phyloP scores from a whole-genome alignment of 1,140 invertebrate genomes.

The Aphis craccivora region DNA sequence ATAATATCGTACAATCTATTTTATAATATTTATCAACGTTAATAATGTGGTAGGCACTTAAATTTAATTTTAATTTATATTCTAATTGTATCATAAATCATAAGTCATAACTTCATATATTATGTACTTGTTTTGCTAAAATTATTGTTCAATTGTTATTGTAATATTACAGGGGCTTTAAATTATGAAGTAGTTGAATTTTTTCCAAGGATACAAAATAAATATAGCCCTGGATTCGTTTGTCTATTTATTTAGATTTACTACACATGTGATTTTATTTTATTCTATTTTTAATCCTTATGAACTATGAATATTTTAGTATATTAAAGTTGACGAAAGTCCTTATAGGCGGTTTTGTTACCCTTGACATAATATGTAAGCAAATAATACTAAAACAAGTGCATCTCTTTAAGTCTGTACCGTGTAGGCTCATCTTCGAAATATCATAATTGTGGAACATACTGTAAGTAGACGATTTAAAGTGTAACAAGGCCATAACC shows the following conservation, averaged over 20 bases:
- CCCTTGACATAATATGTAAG: conserved; percentile 43
- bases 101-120: not conserved
- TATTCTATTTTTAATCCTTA: not conserved
- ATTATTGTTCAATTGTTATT: not conserved
- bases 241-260: not conserved
- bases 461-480: conserved; percentile 46
- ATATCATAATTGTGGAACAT: conserved; percentile 36
- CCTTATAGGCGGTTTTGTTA: conserved; percentile 26
- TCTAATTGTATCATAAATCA: not conserved
- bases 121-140: not conserved
- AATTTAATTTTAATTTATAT: not conserved
- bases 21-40: not conserved
- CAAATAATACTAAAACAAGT: conserved; percentile 36
- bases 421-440: conserved; percentile 3
- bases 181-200: not conserved
- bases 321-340: conserved; percentile 1
- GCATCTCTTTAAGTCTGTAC: conserved; percentile 11
- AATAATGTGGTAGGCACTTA: not conserved
- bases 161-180: not conserved
- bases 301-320: conserved; percentile 49
- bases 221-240: conserved; percentile 29
- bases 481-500: conserved; percentile 57
- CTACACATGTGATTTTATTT: not conserved
- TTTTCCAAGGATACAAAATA: conserved; percentile 11
- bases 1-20: not conserved